Base-by-base conservation (phyloP, 1,140 invertebrate genomes). In the Batillaria attramentaria region DNA sequence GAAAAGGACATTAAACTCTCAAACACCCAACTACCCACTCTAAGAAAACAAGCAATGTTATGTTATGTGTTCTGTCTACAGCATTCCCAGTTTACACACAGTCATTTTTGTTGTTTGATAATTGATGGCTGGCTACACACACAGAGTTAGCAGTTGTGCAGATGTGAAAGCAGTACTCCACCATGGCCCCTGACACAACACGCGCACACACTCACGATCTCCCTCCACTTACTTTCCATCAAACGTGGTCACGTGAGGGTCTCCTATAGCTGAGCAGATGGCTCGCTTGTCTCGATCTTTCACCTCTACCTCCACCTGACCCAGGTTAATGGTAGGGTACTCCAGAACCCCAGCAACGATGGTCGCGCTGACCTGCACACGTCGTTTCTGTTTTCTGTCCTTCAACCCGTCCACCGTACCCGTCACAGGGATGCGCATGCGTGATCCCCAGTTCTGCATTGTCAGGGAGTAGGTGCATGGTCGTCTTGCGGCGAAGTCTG, bases 191-290 rank as follows among this genome's bases (percentile, higher is more conserved):
- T n/a, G n/a, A n/a, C n/a, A n/a, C n/a, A n/a, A n/a, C n/a, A n/a
- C n/a, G n/a, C n/a, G n/a, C n/a, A n/a, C n/a, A n/a, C n/a, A n/a
- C n/a, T n/a, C n/a, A n/a, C n/a, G 65, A n/a, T 16, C 16, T 41
- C 69, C 43, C 10, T 20, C 2, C 46, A 73, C 81, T 70, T 77
- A 85, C 85, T 79, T 84, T 66, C 62, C 75, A 84, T 88, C 86
- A 81, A 87, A 87, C 20, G 86, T 87, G 4, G 78, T 85, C 13
- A 86, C 82, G 50, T 89, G 88, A 31, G 88, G 88, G 81, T 89
- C 88, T 46, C 84, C 85, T 18, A 82, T 77, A n/a, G 87, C 86
- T 33, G 81, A 76, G 75, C 88, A 89, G 16, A 81, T 69, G 8
- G 82, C 81, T 28, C 80, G 77, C 6, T 65, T 80, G 65, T 89